phyloP scores from a whole-genome alignment of 2,888 invertebrate genomes.

The Ellobium chinense region DNA sequence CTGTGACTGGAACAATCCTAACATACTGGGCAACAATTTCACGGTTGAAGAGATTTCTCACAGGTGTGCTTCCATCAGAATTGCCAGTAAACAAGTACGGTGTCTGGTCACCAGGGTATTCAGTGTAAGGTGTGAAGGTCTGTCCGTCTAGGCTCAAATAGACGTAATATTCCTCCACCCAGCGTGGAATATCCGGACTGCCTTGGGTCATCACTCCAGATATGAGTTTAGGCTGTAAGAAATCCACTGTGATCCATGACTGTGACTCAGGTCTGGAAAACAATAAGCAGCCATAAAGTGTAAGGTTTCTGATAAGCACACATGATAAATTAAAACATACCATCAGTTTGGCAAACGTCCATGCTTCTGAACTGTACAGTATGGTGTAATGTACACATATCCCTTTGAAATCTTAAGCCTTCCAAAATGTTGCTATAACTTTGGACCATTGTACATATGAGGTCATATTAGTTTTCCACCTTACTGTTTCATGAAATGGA shows the following conservation, averaged over 20 bases:
- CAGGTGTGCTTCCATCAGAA: slow-evolving; percentile 55
- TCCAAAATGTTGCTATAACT: too few species aligned
- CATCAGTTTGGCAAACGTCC: too few species aligned
- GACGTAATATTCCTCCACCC: slow-evolving; percentile 62
- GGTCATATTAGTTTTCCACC: too few species aligned
- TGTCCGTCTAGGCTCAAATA: slow-evolving; percentile 63
- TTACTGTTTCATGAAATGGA: too few species aligned
- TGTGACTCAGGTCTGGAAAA: slow-evolving; percentile 21
- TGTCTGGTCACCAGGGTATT: slow-evolving; percentile 53
- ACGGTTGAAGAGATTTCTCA: slow-evolving; percentile 66
- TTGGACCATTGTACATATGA: too few species aligned
- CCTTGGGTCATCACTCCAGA: slow-evolving; percentile 69
- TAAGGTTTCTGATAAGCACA: too few species aligned
- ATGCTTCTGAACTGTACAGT: too few species aligned
- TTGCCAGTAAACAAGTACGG: slow-evolving; percentile 62
- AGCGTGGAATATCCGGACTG: slow-evolving; percentile 55
- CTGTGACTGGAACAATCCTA: slow-evolving; percentile 59
- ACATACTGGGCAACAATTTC: slow-evolving; percentile 65
- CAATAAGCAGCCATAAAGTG: too few species aligned
- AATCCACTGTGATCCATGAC: slow-evolving; percentile 65
- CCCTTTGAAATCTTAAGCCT: too few species aligned
- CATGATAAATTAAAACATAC: too few species aligned
- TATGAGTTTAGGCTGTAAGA: slow-evolving; percentile 61
- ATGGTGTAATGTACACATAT: too few species aligned
- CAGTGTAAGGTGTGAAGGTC: slow-evolving; percentile 61